Base-by-base conservation (phyloP, 2,888 invertebrate species). In the Xestia rhomboidea region DNA sequence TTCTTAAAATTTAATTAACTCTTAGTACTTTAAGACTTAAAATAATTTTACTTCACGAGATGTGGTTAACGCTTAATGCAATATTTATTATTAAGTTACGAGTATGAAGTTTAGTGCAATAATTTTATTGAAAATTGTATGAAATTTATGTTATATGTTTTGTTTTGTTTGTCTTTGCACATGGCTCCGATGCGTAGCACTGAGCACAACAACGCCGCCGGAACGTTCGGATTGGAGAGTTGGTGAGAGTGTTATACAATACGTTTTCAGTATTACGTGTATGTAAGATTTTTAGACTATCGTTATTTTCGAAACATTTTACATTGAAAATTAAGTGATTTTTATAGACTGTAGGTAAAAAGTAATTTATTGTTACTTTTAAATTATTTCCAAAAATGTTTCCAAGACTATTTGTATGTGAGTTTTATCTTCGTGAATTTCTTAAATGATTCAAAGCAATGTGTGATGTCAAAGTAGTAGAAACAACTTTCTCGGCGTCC, bases 1-100 rank as follows among this genome's bases (percentile, higher is more conserved):
- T 94, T 95, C 93, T 94, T 94, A 93, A 94, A 93, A 93, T 91
- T 89, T 91, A 91, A 94, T 92, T 94, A 95, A 94, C 94, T 94
- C 91, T 89, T 95, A 95, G 93, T 92, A 91, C 83, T 91, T 89
- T 95, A 95, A 94, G 95, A 95, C 91, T 94, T 95, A 89, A 92
- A 92, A 91, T 93, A 93, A 94, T 93, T 93, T 95, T 93, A 94
- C 91, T 94, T 94, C 92, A 94, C 91, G 89, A 92, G 92, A 94
- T 91, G 94, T 95, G 93, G 94, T 94, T 94, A 94, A 95, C 94
- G 96, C 95, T 95, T 95, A 86, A 95, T 92, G 95, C 95, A 96
- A 96, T 96, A 96, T 96, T 96, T 96, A 96, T 96, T 96, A 93
- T 94, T 96, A 95, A 96, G 95, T 96, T 96, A 95, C 95, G 89